A percentile compares a stretch with the other conserved stretches of the same genome.
phyloP scores from a whole-genome alignment of 2,797 vertebrate species.

The Rhinella marina region DNA sequence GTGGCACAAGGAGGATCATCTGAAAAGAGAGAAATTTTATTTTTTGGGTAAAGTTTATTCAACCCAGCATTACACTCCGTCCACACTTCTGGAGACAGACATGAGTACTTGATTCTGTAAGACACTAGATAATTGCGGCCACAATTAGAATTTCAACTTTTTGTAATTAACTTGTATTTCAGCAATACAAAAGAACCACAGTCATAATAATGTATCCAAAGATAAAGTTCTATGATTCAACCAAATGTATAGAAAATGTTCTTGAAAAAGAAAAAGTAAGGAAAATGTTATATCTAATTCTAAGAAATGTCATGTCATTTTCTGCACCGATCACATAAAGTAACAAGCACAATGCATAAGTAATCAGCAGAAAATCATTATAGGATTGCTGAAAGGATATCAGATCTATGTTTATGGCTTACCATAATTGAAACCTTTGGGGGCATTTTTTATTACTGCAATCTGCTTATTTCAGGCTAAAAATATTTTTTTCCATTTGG shows the following conservation, averaged over 20 bases:
- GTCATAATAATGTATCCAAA: conserved; percentile 11
- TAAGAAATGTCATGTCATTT: conserved; percentile 14
- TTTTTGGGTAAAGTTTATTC: no score
- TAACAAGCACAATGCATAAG: not conserved
- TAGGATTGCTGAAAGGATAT: no score
- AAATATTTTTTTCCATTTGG: no score
- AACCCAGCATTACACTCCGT: no score
- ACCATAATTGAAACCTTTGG: no score
- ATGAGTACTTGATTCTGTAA: no score
- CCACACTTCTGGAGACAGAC: not conserved
- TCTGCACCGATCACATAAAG: not conserved
- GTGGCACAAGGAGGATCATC: no score
- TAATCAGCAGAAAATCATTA: not conserved
- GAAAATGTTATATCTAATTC: not conserved
- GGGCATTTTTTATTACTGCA: no score
- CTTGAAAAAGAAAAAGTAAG: not conserved
- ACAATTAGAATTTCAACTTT: conserved; percentile 3
- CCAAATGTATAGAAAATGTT: conserved; percentile 29
- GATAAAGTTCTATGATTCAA: conserved; percentile 17
- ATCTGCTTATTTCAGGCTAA: no score
- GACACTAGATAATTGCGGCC: not conserved
- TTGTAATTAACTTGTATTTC: conserved; percentile 19
- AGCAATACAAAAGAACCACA: conserved; percentile 9
- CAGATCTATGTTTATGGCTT: no score
- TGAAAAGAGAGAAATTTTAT: no score